Evolutionary conservation across 2,888 invertebrate species (phyloP).

Genomic region (Spatulosminthurus flaviceps): DNA sequence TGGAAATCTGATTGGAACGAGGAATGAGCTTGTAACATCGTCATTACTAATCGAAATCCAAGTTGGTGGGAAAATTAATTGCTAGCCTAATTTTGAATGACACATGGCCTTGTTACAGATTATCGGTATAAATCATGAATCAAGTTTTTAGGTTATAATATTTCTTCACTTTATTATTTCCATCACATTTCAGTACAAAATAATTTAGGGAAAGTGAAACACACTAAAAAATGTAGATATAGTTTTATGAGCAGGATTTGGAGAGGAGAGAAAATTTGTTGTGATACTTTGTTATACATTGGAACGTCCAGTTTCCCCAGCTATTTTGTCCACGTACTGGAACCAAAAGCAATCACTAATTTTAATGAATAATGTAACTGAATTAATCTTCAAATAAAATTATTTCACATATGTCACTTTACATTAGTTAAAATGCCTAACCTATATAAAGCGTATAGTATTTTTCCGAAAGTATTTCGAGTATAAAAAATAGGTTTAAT

Average conservation of each 20-base stretch:
- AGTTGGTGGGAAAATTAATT: not conserved
- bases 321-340: slow-evolving; percentile 80
- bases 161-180: slow-evolving; percentile 24
- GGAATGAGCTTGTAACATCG: not conserved
- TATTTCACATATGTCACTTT: too few relatives aligned
- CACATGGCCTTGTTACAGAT: not conserved
- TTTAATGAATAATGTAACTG: too few relatives aligned
- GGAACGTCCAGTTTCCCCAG: slow-evolving; percentile 74
- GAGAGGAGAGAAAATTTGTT: not conserved
- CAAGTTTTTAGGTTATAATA: not conserved
- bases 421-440: too few relatives aligned
- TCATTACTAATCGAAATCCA: not conserved
- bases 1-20: not conserved
- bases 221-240: not conserved
- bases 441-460: too few relatives aligned
- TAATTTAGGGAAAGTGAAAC: slow-evolving; percentile 30
- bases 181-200: slow-evolving; percentile 42
- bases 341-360: too few relatives aligned
- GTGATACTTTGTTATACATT: slow-evolving; percentile 56
- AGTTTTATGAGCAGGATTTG: slow-evolving; percentile 3
- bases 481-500: too few relatives aligned
- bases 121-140: not conserved
- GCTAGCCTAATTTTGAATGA: not conserved
- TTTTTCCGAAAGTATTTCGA: too few relatives aligned
- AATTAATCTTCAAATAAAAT: too few relatives aligned